A percentile compares a stretch with the other conserved stretches of the same genome.
Conservation (phyloP, 2,797 vertebrate genomes). For the Hyperoplus lanceolatus region DNA sequence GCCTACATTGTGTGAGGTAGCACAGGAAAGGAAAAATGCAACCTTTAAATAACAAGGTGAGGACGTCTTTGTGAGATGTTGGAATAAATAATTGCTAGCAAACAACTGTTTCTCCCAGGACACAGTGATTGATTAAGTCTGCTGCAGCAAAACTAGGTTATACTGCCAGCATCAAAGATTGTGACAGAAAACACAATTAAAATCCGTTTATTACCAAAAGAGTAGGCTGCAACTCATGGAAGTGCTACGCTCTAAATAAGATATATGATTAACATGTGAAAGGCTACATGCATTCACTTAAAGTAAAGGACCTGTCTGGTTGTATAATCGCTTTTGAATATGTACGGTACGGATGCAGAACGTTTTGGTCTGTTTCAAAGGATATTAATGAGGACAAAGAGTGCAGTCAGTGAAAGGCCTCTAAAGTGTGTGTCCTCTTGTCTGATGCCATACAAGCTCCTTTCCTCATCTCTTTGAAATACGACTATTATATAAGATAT, state of each 20-base stretch:
- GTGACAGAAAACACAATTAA: conserved; percentile 10
- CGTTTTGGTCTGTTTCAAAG: neutral
- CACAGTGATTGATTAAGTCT: conserved; percentile 13
- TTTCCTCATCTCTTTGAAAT: conserved; percentile 33
- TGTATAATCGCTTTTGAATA: conserved; percentile 1
- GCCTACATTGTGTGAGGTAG: neutral
- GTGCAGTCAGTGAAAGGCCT: conserved; percentile 21
- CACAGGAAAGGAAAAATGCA: neutral
- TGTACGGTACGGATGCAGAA: neutral
- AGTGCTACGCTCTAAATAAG: neutral
- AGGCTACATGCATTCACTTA: neutral
- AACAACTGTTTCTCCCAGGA: conserved; percentile 1
- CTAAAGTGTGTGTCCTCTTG: conserved; percentile 11
- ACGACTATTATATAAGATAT: conserved; percentile 29
- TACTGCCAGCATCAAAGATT: conserved; percentile 17
- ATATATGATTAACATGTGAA: neutral
- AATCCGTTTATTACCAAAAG: neutral
- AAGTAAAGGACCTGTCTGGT: too few relatives aligned
- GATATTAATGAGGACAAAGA: conserved; percentile 4
- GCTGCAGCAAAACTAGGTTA: neutral
- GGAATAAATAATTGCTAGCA: neutral
- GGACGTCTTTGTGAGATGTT: neutral
- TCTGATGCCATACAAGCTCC: conserved; percentile 32
- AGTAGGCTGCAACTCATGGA: neutral
- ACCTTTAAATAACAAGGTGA: neutral